Evolutionary conservation across 2,797 vertebrate genomes (phyloP).

Genomic region (Sarcoramphus papa): DNA sequence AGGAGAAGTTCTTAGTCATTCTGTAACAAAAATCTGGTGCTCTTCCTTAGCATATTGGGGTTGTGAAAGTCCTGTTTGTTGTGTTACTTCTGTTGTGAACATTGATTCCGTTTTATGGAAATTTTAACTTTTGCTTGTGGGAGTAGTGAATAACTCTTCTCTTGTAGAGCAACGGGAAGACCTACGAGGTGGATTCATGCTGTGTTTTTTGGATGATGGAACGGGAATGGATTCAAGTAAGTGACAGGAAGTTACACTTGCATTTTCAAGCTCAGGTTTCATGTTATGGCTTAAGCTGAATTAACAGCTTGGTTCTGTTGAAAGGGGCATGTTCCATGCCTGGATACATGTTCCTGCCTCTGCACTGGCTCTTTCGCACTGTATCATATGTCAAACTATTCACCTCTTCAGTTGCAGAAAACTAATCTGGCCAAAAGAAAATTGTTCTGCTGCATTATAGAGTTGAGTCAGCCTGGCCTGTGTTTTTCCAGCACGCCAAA

Average conservation of each 20-base stretch:
- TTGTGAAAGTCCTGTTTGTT: background rate
- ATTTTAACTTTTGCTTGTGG: background rate
- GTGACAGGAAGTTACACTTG: conserved; percentile 48
- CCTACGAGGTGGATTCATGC: conserved; percentile 90
- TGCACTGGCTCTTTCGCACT: background rate
- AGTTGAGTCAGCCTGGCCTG: background rate
- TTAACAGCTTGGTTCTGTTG: background rate
- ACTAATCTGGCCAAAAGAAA: background rate
- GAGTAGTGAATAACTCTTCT: background rate
- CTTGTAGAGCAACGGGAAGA: conserved; percentile 84
- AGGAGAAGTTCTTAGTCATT: background rate
- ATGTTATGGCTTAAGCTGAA: background rate
- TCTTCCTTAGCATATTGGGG: background rate
- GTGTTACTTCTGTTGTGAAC: background rate
- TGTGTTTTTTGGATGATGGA: conserved; percentile 97
- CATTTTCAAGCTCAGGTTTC: background rate
- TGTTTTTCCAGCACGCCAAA: background rate
- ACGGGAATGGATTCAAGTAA: conserved; percentile 96
- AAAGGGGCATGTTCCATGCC: background rate
- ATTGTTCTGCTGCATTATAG: background rate
- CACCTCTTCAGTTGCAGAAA: background rate
- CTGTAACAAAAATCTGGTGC: background rate
- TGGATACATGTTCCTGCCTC: background rate
- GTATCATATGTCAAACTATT: background rate
- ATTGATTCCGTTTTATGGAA: background rate